Base-by-base conservation (phyloP, 2,888 invertebrate genomes). In the Aleiodes testaceus region DNA sequence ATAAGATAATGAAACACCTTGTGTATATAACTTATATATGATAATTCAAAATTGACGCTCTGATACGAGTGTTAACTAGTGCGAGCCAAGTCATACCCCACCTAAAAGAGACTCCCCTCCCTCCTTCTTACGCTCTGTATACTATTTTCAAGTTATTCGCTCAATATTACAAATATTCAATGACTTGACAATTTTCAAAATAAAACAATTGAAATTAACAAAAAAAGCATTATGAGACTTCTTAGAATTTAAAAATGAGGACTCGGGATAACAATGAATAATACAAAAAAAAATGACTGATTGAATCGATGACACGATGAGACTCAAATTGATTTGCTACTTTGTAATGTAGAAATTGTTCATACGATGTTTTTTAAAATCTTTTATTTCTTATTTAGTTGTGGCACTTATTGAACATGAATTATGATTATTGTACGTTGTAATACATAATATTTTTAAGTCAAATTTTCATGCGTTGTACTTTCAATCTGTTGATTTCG, bases 361-460 rank as follows among this genome's bases (percentile, higher is more conserved):
- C 14, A 12, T 66, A 6, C 36, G 11, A 18, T 50, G 30, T 16
- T 49, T 22, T 30, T 18, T 65, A 12, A 14, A 9, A 16, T 7
- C 18, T 16, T 11, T 59, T 42, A 20, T 36, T 59, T 36, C 36
- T 59, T 36, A 59, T 16, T 42, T 16, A 59, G 55, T 7, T 66
- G 5, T 26, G n/a, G 18, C 20, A 45, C 45, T 9, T 67, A 14
- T 42, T 14, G 52, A 55, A 5, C 42, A 22, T 49, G 6, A 26
- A 53, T 53, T n/a, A 66, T 42, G 20, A 53, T 66, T 66, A n/a
- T 42, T 66, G 55, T 66, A 55, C 14, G 22, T 66, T 66, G 45
- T 45, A 66, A 66, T 55, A 55, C 42, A 53, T n/a, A 42, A 36
- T n/a, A 44, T 14, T 66, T 66, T 66, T 47, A 55, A 45, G 53